Base-by-base conservation (phyloP, 2,888 invertebrate genomes). In the Xiphydria camelus region DNA sequence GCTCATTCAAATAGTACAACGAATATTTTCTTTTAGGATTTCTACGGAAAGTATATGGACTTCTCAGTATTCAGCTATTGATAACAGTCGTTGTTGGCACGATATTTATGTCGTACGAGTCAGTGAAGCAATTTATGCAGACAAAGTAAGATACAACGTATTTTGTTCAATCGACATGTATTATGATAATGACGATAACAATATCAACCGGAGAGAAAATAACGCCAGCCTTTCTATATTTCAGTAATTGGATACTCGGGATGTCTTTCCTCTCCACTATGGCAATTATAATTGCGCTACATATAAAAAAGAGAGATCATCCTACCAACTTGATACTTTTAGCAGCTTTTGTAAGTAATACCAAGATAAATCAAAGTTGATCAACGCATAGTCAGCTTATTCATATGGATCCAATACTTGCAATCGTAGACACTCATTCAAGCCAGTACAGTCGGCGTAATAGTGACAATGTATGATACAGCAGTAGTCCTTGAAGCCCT, bases 11-110 rank as follows among this genome's bases (percentile, higher is more conserved):
- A n/a, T n/a, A n/a, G n/a, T n/a, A n/a, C n/a, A n/a, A n/a, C 23
- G 2, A 14, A 41, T 37, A 31, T 34, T 41, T 7, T 23, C n/a
- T 56, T 57, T 12, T 32, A 72, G 71, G 77, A 4, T 94, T 94
- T 63, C 80, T 94, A 43, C 82, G 92, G 18, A 94, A 94, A 72
- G 93, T 94, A 1, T 92, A 92, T 73, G 89, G 90, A 1, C 81
- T 94, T 26, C 80, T 94, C 20, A 83, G 84, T 4, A 79, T 87
- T 36, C 93, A 94, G 73, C 78, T 94, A 40, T 71, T 89, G 35
- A 78, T 88, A 6, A 93, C 91, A 0, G 78, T 84, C 4, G 75
- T 83, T 4, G 81, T 87, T 7, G 83, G 83, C 25, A 78, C 78
- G 1, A 79, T 83, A n/a, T 85, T 84, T 62, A 80, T 85, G 68